Conservation (phyloP, 2,113 vertebrate genomes). For the Balaenoptera acutorostrata region DNA sequence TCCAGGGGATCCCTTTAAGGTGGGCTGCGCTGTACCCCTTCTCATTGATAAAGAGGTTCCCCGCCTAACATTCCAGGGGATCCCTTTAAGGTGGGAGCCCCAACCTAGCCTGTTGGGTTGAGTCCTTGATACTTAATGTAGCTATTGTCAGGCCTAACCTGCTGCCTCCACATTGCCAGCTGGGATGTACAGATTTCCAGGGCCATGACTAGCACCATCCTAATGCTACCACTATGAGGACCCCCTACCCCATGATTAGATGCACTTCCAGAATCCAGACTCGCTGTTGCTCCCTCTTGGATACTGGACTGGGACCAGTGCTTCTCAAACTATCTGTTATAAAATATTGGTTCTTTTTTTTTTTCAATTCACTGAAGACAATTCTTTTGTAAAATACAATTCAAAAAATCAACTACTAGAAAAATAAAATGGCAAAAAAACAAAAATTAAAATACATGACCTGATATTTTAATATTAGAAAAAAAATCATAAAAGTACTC, state of each 20-base stretch:
- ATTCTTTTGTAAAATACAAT: not conserved
- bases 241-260: not conserved
- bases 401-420: not conserved
- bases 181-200: not conserved
- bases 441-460: not conserved
- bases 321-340: not conserved
- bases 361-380: not conserved
- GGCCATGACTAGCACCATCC: not conserved
- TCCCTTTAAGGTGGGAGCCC: not conserved
- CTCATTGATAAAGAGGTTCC: not conserved
- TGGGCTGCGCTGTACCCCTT: not conserved
- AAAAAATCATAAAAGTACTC: not conserved
- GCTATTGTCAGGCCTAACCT: not conserved
- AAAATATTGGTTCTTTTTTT: not conserved
- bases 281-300: not conserved
- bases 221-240: not conserved
- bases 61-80: not conserved
- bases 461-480: not conserved
- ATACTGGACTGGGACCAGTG: not conserved
- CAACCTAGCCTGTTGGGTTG: not conserved
- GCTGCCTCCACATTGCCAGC: too few species aligned
- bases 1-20: not conserved
- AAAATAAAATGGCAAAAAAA: constrained; percentile 5
- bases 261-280: not conserved
- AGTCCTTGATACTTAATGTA: not conserved